Conservation (phyloP, 2,797 vertebrate genomes). For the Chiloscyllium punctatum region DNA sequence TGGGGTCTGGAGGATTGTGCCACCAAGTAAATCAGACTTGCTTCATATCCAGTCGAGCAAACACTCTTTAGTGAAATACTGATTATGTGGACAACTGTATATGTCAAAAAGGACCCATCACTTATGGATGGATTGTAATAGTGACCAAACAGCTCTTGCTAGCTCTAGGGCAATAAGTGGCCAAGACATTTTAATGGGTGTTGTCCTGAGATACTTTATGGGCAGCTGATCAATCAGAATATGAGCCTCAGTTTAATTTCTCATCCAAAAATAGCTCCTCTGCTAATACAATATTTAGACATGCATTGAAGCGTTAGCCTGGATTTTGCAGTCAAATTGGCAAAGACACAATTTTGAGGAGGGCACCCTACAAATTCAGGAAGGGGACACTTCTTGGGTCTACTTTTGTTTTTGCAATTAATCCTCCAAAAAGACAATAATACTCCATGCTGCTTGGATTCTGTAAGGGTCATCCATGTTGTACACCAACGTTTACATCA, state of each 20-base stretch:
- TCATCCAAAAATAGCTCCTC: not conserved
- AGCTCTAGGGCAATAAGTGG: not conserved
- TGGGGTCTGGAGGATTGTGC: no score
- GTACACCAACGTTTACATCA: no score
- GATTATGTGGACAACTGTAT: not conserved
- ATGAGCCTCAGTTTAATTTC: not conserved
- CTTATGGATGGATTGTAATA: not conserved
- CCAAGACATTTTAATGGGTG: not conserved
- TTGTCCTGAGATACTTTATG: no score
- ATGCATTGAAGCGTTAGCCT: not conserved
- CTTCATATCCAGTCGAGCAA: not conserved
- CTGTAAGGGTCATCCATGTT: no score
- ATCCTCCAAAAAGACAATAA: no score
- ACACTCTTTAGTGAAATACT: not conserved
- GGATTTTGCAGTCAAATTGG: not conserved
- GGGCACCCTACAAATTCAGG: no score
- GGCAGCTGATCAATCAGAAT: not conserved
- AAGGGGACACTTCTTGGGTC: no score
- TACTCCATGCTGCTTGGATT: no score
- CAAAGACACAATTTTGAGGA: not conserved
- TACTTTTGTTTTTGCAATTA: no score
- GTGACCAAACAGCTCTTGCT: no score
- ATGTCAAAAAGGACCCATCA: not conserved
- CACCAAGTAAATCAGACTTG: no score
- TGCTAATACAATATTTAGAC: not conserved